Evolutionary conservation across 2,888 invertebrate species (phyloP).

Genomic region (Plusia festucae): DNA sequence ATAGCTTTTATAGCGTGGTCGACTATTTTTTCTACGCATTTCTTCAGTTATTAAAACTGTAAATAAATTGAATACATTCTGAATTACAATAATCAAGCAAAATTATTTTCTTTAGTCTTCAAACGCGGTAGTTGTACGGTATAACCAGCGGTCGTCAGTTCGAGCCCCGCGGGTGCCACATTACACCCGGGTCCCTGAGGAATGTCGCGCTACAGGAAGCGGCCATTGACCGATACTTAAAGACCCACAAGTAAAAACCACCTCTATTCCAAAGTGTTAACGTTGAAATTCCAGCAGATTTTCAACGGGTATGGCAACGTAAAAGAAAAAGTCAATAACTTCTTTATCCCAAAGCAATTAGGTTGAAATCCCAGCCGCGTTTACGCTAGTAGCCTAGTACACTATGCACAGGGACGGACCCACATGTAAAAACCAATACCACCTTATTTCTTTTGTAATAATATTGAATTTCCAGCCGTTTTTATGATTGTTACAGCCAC

Average conservation of each 20-base stretch:
- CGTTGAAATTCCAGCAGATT: neutral
- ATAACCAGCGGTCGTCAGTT: conserved; percentile 26
- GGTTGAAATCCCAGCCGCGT: neutral
- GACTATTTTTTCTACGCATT: too few species aligned
- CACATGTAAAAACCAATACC: neutral
- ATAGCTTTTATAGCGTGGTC: too few species aligned
- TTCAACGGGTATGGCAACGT: neutral
- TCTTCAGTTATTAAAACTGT: neutral
- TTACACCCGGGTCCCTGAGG: conserved; percentile 68
- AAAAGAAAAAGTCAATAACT: neutral
- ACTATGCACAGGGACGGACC: too few species aligned
- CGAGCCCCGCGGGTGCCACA: conserved; percentile 51
- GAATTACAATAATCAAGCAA: conserved; percentile 16
- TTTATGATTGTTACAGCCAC: neutral
- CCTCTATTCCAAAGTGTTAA: neutral
- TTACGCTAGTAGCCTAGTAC: neutral
- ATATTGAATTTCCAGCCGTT: neutral
- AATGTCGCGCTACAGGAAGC: conserved; percentile 81
- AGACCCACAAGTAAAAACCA: conserved; percentile 12
- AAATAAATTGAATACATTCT: neutral
- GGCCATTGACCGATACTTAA: conserved; percentile 67
- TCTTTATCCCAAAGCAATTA: neutral
- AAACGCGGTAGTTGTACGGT: neutral
- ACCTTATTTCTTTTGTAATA: neutral
- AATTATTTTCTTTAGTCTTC: conserved; percentile 18